Evolutionary conservation across 2,113 vertebrate genomes (phyloP).

Genomic region (Scalopus aquaticus): DNA sequence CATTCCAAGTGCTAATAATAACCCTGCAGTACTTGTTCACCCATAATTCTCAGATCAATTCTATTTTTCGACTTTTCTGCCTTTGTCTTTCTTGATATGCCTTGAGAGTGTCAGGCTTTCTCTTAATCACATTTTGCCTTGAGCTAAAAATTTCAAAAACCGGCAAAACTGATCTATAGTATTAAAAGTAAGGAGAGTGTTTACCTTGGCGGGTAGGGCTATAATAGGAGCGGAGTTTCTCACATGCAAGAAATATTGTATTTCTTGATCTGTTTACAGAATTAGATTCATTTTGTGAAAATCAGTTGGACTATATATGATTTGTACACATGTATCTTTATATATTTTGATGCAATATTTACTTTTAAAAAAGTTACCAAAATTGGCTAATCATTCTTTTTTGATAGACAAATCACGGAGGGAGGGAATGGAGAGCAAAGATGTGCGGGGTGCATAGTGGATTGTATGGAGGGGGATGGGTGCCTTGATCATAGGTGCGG

Average conservation of each 20-base stretch:
- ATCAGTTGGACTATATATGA: not conserved
- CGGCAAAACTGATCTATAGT: not conserved
- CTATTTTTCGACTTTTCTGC: not conserved
- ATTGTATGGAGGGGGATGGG: no score
- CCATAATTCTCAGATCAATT: constrained; percentile 19
- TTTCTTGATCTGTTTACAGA: not conserved
- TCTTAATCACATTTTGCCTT: constrained; percentile 55
- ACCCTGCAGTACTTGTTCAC: not conserved
- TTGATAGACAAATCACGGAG: not conserved
- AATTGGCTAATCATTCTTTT: not conserved
- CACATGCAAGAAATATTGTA: not conserved
- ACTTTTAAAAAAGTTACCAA: not conserved
- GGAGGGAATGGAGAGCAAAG: no score
- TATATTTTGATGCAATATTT: not conserved
- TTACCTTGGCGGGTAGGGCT: not conserved
- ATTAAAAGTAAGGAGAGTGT: not conserved
- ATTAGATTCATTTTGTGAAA: not conserved
- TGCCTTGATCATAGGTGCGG: no score
- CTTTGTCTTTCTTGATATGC: constrained; percentile 35
- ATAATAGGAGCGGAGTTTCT: not conserved
- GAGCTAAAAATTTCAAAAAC: constrained; percentile 46
- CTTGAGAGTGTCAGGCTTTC: not conserved
- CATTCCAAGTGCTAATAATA: not conserved
- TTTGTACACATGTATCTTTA: not conserved
- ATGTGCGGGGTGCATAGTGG: no score